phyloP scores from a whole-genome alignment of 1,140 invertebrate genomes.

The Sipha flava region DNA sequence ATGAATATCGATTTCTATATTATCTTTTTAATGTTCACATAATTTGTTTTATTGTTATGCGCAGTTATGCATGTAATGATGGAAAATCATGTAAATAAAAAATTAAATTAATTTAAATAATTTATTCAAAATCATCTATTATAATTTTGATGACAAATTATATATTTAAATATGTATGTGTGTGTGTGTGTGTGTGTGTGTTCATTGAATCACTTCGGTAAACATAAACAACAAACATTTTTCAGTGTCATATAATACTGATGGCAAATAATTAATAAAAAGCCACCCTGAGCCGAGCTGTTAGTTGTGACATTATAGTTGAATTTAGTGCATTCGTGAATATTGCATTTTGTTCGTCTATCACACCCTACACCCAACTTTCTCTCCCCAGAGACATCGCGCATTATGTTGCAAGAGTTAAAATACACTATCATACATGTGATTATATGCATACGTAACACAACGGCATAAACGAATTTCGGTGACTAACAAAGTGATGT shows the following conservation, averaged over 20 bases:
- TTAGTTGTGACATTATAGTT: neutral
- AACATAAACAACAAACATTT: neutral
- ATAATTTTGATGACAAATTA: neutral
- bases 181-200: neutral
- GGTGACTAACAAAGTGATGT: neutral
- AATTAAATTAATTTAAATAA: too few species aligned
- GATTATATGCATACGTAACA: neutral
- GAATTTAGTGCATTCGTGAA: neutral
- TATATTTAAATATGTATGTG: neutral
- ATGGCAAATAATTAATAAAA: neutral
- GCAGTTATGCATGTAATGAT: too few species aligned
- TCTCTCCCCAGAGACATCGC: neutral
- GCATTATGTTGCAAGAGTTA: neutral
- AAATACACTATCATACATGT: neutral
- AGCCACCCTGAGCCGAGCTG: neutral
- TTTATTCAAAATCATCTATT: too few species aligned
- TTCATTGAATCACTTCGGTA: neutral
- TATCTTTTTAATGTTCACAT: too few species aligned
- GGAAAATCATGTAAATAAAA: too few species aligned
- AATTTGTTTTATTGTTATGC: too few species aligned
- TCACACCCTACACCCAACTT: too few species aligned
- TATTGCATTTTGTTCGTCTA: neutral
- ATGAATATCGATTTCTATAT: too few species aligned
- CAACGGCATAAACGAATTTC: neutral
- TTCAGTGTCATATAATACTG: neutral